phyloP scores from a whole-genome alignment of 2,888 invertebrate genomes.

The Unio delphinus region DNA sequence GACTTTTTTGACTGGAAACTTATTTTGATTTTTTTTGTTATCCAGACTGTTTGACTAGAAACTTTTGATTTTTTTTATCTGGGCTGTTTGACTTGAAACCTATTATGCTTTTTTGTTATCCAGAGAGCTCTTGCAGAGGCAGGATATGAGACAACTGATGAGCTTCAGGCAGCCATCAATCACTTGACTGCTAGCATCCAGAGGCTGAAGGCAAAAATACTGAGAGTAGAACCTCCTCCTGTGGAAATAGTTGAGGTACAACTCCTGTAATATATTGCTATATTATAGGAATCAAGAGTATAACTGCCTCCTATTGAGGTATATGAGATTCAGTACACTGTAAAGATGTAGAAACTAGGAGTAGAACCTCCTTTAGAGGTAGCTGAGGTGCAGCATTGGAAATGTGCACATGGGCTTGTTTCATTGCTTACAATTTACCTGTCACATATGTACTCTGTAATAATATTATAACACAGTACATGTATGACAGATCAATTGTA shows the following conservation, averaged over 20 bases:
- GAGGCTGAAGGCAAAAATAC: slow-evolving; percentile 74
- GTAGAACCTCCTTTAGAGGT: neutral
- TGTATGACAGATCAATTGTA: no score
- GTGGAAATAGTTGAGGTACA: slow-evolving; percentile 71
- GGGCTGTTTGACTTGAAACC: neutral
- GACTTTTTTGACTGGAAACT: no score
- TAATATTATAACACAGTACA: no score
- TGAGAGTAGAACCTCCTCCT: slow-evolving; percentile 73
- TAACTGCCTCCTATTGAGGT: neutral
- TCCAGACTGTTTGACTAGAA: neutral
- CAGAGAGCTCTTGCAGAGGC: slow-evolving; percentile 83
- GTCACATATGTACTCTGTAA: no score
- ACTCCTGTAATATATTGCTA: neutral
- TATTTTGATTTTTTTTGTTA: no score
- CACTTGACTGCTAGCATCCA: slow-evolving; percentile 82
- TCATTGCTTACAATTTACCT: no score
- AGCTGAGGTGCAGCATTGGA: no score
- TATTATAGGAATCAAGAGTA: neutral
- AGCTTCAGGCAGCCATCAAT: slow-evolving; percentile 84
- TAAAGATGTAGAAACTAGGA: neutral
- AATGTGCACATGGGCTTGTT: no score
- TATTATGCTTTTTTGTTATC: slow-evolving; percentile 18
- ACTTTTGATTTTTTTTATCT: slow-evolving; percentile 4
- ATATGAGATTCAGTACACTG: neutral
- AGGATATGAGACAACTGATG: slow-evolving; percentile 83